Evolutionary conservation across 2,888 invertebrate genomes (phyloP).

Genomic region (Cephus spinipes): DNA sequence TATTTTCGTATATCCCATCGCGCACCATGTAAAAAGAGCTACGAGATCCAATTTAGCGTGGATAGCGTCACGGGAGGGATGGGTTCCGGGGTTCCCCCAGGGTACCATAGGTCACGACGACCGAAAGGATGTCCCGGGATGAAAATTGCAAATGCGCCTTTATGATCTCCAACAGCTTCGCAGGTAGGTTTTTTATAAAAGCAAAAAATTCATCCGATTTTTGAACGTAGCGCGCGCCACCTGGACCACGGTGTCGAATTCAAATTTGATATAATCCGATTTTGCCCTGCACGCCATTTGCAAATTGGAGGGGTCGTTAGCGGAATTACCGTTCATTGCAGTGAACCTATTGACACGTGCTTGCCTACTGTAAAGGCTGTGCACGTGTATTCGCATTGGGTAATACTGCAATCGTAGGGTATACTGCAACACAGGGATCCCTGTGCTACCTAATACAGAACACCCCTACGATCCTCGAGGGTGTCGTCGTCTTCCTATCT

Average conservation of each 20-base stretch:
- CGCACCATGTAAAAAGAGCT: not conserved
- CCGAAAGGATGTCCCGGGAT: not conserved
- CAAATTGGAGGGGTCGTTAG: conserved; percentile 10
- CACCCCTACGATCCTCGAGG: not conserved
- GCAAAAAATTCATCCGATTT: conserved; percentile 16
- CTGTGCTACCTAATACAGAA: not conserved
- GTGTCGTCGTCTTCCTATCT: conserved; percentile 22
- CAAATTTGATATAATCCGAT: not conserved
- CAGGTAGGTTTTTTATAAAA: not conserved
- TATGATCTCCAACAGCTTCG: not conserved
- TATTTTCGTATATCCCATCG: not conserved
- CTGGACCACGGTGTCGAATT: conserved; percentile 23
- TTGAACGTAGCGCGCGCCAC: conserved; percentile 18
- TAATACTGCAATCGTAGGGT: not conserved
- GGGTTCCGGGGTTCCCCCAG: not conserved
- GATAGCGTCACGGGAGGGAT: not conserved
- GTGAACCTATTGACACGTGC: not conserved
- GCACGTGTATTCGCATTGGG: not conserved
- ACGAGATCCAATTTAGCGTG: not conserved
- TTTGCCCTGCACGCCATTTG: not conserved
- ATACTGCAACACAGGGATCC: not conserved
- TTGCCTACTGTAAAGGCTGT: not conserved
- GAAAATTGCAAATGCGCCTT: not conserved
- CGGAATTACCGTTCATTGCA: conserved; percentile 9
- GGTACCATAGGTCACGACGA: not conserved